phyloP scores from a whole-genome alignment of 2,113 vertebrate genomes.

The Protobothrops flavoviridis region DNA sequence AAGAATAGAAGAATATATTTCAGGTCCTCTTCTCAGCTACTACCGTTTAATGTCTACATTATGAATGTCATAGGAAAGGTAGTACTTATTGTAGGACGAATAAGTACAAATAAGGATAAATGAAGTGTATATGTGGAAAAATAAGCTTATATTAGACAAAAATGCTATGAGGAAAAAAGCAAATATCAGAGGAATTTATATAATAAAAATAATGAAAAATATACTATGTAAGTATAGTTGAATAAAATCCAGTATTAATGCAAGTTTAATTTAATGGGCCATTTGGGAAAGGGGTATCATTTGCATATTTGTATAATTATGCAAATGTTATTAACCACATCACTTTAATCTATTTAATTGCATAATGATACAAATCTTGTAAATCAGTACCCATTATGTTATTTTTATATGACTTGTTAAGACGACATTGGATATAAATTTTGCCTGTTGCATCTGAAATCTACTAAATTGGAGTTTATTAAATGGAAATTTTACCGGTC shows the following conservation, averaged over 20 bases:
- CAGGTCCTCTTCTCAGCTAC: background rate
- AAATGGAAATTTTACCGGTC: background rate
- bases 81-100: background rate
- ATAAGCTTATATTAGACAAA: background rate
- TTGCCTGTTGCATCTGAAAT: background rate
- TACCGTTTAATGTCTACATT: background rate
- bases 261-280: background rate
- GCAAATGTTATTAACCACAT: background rate
- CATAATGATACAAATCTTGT: background rate
- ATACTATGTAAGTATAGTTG: background rate
- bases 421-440: background rate
- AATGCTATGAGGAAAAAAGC: background rate
- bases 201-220: background rate
- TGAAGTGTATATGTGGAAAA: background rate
- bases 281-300: background rate
- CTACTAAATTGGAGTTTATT: background rate
- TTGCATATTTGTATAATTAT: background rate
- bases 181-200: background rate
- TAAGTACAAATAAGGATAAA: background rate
- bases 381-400: background rate
- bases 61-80: background rate
- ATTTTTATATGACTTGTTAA: background rate
- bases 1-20: background rate
- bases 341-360: background rate
- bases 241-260: background rate